Percentiles rank a stretch among this genome's conserved stretches.
Conservation (phyloP, 2,888 invertebrate genomes). For the Ceratothoa steindachneri region DNA sequence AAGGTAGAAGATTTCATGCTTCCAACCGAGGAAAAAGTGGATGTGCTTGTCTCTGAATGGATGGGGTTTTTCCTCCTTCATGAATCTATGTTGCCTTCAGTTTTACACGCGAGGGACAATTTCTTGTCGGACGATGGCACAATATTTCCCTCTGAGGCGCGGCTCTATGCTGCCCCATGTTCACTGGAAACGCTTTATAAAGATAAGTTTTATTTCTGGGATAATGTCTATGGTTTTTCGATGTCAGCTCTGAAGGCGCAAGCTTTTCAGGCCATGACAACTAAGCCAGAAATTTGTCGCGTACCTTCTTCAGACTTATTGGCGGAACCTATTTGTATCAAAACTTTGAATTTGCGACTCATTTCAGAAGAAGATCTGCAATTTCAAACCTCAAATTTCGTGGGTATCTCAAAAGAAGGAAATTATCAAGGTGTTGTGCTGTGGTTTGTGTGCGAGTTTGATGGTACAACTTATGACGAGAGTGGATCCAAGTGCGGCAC, state of each 20-base stretch:
- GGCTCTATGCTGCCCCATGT: conserved; percentile 63
- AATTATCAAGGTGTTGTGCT: conserved; percentile 62
- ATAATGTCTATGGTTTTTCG: conserved; percentile 69
- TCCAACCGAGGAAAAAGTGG: conserved; percentile 66
- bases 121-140: conserved; percentile 57
- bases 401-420: conserved; percentile 59
- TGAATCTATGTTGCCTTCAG: conserved; percentile 91
- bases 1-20: conserved; percentile 71
- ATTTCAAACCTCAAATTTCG: conserved; percentile 62
- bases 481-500: conserved; percentile 48
- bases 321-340: conserved; percentile 62
- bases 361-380: conserved; percentile 61
- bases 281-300: conserved; percentile 64
- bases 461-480: conserved; percentile 54
- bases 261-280: conserved; percentile 62
- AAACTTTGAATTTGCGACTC: conserved; percentile 66
- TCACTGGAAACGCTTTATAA: conserved; percentile 52
- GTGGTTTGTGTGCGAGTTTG: conserved; percentile 77
- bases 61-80: conserved; percentile 95
- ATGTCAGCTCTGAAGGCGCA: conserved; percentile 64
- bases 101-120: conserved; percentile 72
- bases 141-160: conserved; percentile 71
- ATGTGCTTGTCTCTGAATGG: conserved; percentile 93
- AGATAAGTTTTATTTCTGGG: conserved; percentile 64
- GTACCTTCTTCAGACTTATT: conserved; percentile 60